These are phyloP conservation scores for Hypocryptadius cinnamomeus DNA, from an alignment of 2,113 vertebrate species.

Conservation along the genomic window DNA sequence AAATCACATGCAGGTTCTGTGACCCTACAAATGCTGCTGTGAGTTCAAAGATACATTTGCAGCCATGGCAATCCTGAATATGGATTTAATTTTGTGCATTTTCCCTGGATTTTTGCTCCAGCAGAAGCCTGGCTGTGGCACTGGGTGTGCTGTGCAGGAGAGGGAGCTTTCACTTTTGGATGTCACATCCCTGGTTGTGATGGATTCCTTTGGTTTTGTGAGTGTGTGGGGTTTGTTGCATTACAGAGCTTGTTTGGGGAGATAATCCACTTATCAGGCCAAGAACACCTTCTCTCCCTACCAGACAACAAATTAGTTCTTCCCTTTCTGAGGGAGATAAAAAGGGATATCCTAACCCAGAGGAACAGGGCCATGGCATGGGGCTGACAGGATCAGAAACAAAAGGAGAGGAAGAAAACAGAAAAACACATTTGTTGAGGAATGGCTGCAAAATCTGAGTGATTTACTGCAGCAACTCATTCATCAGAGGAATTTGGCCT, in stretches of 20 bases:
- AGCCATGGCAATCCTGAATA: not conserved
- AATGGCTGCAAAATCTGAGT: not conserved
- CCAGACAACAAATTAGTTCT: not conserved
- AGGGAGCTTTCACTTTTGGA: not conserved
- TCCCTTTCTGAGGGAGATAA: not conserved
- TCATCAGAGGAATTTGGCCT: slow-evolving; percentile 2
- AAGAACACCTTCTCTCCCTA: not conserved
- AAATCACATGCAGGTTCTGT: fast-evolving
- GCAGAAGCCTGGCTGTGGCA: not conserved
- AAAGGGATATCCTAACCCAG: not conserved
- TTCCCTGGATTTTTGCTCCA: not conserved
- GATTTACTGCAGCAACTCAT: slow-evolving; percentile 3
- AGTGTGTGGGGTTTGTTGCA: not conserved
- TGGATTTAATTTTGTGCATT: not conserved
- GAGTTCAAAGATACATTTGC: not conserved
- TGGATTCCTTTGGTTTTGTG: not conserved
- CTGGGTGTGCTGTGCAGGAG: not conserved
- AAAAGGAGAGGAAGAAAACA: not conserved
- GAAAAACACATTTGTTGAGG: not conserved
- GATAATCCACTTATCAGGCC: slow-evolving; percentile 24
- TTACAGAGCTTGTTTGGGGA: not conserved
- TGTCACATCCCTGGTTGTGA: not conserved
- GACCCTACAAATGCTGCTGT: not conserved
- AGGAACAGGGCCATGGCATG: not conserved
- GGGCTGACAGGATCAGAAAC: not conserved